phyloP scores from a whole-genome alignment of 2,113 vertebrate species.

The Bambusicola thoracicus region DNA sequence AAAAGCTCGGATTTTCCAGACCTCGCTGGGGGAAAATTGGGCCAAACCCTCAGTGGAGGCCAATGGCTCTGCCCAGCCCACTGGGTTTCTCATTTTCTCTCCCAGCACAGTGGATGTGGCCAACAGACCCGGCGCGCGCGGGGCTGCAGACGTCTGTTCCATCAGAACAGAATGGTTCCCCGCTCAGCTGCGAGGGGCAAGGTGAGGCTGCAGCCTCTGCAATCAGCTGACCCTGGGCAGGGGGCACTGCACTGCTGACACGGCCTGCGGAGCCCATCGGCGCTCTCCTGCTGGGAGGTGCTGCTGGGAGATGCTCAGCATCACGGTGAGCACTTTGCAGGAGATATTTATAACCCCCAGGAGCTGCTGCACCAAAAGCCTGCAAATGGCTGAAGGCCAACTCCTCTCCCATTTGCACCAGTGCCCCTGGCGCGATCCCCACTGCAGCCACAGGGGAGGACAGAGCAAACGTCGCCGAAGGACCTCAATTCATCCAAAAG shows the following conservation, averaged over 20 bases:
- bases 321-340: constrained; percentile 47
- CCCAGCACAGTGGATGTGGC: not conserved
- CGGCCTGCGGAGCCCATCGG: constrained; percentile 18
- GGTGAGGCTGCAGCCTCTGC: not conserved
- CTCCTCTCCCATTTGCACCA: not conserved
- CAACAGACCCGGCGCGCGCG: not conserved
- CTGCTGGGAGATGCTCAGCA: constrained; percentile 41
- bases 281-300: constrained; percentile 27
- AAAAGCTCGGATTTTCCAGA: constrained; percentile 55
- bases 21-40: constrained; percentile 10
- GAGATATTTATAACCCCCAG: constrained; percentile 62
- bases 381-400: constrained; percentile 4
- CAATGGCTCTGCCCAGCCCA: not conserved
- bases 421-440: not conserved
- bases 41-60: not conserved
- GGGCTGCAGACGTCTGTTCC: not conserved
- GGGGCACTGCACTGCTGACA: not conserved
- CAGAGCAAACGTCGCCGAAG: not conserved
- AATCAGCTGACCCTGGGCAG: not conserved
- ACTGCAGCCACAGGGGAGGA: fast-evolving
- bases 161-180: not conserved
- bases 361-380: constrained; percentile 46
- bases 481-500: not conserved
- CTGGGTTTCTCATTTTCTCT: not conserved
- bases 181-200: not conserved